These are phyloP conservation scores for Drusus annulatus DNA, from an alignment of 1,140 invertebrate genomes.

Conservation along the genomic window DNA sequence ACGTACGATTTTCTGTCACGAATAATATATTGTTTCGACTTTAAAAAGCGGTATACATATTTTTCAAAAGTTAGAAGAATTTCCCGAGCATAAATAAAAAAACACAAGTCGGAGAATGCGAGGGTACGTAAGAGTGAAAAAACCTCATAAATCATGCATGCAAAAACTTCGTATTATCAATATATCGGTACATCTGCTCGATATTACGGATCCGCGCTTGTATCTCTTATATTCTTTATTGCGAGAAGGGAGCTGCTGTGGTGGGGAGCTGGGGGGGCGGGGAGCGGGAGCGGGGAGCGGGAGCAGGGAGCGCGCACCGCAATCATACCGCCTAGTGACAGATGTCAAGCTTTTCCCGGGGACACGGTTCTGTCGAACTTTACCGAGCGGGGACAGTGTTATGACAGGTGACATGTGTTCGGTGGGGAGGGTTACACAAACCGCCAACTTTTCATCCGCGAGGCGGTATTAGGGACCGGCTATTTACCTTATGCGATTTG, in stretches of 20 bases:
- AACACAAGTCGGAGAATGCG: neutral
- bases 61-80: neutral
- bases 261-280: neutral
- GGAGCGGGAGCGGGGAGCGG: no score
- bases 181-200: conserved; percentile 12
- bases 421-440: neutral
- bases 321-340: conserved; percentile 52
- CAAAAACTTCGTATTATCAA: conserved; percentile 20
- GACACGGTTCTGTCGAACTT: conserved; percentile 27
- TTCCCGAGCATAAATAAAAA: neutral
- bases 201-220: conserved; percentile 4
- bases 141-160: conserved; percentile 12
- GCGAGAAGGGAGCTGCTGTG: no score
- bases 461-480: no score
- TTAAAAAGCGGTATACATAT: no score
- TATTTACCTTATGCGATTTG: no score
- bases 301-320: neutral
- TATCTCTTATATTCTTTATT: neutral
- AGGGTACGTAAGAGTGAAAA: neutral
- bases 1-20: no score
- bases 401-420: conserved; percentile 48
- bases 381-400: conserved; percentile 34
- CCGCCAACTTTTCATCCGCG: no score
- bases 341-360: conserved; percentile 50
- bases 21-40: no score